phyloP scores from a whole-genome alignment of 2,888 invertebrate species.

The Drosophila nigritarsus region DNA sequence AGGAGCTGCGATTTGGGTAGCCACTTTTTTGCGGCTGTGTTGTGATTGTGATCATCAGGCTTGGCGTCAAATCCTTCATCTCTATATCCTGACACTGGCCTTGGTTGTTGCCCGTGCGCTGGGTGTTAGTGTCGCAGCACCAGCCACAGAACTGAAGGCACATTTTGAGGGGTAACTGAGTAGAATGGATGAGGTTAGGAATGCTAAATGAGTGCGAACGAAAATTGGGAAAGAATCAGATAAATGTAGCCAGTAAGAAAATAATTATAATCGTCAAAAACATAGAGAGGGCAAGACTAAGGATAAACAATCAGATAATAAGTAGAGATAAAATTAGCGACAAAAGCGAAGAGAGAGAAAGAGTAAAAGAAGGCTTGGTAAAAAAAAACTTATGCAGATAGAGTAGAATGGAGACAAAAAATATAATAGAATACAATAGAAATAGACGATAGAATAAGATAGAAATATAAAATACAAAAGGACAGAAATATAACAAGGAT shows the following conservation, averaged over 20 bases:
- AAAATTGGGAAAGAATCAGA: background rate
- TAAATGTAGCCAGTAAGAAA: background rate
- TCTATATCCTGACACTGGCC: constrained; percentile 30
- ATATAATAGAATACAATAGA: no score
- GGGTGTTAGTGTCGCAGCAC: constrained; percentile 1
- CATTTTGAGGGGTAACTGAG: constrained; percentile 6
- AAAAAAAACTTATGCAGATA: background rate
- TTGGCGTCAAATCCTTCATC: constrained; percentile 16
- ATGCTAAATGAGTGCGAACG: background rate
- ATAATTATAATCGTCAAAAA: background rate
- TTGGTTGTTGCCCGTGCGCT: background rate
- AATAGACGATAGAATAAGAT: background rate
- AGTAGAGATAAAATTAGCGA: background rate
- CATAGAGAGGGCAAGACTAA: background rate
- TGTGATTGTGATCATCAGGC: constrained; percentile 14
- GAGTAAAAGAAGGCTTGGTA: background rate
- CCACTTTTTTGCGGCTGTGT: constrained; percentile 24
- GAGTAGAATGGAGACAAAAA: background rate
- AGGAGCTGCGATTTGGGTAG: constrained; percentile 24
- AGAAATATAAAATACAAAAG: background rate
- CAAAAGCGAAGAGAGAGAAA: background rate
- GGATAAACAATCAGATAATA: background rate
- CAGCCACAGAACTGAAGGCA: constrained; percentile 23
- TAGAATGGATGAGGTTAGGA: background rate
- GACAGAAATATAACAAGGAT: no score